Percentiles rank a stretch among this genome's conserved stretches.
These are phyloP conservation scores for Lymantria dispar DNA, from an alignment of 2,888 invertebrate genomes.

Conservation along the genomic window DNA sequence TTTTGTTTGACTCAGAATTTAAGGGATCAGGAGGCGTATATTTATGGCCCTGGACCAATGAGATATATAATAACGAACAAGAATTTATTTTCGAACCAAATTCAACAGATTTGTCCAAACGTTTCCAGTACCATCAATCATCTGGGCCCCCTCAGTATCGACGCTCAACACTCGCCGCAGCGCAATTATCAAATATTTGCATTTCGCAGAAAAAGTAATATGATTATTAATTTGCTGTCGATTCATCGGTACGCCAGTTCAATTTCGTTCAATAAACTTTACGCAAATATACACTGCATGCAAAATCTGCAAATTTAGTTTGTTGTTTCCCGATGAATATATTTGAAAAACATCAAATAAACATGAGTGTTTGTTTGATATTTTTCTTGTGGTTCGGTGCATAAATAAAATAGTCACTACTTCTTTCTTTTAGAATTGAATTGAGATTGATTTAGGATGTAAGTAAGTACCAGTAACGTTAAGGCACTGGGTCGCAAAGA, in stretches of 20 bases:
- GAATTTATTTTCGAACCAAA: not conserved
- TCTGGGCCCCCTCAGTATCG: slow-evolving; percentile 22
- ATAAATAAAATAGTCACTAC: too few species aligned
- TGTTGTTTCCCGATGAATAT: slow-evolving; percentile 43
- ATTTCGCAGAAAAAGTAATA: slow-evolving; percentile 78
- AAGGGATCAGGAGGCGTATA: too few species aligned
- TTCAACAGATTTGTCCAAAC: not conserved
- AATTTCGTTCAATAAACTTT: slow-evolving; percentile 56
- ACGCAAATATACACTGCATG: slow-evolving; percentile 60
- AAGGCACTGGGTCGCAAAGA: too few species aligned
- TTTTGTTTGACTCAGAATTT: too few species aligned
- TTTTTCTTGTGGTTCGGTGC: too few species aligned
- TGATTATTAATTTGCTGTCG: slow-evolving; percentile 78
- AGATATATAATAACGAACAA: not conserved
- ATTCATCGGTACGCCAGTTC: slow-evolving; percentile 61
- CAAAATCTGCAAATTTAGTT: slow-evolving; percentile 57
- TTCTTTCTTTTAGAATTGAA: too few species aligned
- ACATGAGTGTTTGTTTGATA: too few species aligned
- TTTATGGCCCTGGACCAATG: not conserved
- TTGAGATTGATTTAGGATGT: too few species aligned
- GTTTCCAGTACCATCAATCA: slow-evolving; percentile 12
- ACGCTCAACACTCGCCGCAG: slow-evolving; percentile 60
- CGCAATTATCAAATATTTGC: slow-evolving; percentile 80
- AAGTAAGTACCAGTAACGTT: too few species aligned
- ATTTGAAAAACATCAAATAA: slow-evolving; percentile 19